Percentiles rank a stretch among this genome's conserved stretches.
These are phyloP conservation scores for Microctenopoma stevenorrisi DNA, from an alignment of 2,797 vertebrate genomes.

Conservation along the genomic window DNA sequence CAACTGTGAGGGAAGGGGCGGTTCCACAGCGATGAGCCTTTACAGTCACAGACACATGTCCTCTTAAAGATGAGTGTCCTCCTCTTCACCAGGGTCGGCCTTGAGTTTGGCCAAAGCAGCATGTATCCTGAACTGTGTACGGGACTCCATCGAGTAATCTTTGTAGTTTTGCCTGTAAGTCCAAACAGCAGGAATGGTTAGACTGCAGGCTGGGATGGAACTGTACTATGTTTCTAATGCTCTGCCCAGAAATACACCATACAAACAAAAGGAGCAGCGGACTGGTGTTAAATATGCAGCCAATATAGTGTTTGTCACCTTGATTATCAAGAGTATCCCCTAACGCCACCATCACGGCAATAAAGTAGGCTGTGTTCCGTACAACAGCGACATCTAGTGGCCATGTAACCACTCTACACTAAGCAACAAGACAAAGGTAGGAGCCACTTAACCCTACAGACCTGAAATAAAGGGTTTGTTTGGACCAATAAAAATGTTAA, in stretches of 20 bases:
- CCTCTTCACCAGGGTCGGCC: constrained; percentile 78
- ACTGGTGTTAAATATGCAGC: not conserved
- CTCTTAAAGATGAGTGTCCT: constrained; percentile 74
- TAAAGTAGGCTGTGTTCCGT: not conserved
- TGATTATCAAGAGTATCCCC: not conserved
- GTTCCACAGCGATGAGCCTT: not conserved
- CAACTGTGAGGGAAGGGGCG: not conserved
- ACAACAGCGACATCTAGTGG: constrained; percentile 50
- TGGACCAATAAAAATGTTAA: not conserved
- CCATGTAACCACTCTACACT: not conserved
- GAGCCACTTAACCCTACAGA: not conserved
- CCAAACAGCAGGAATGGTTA: not conserved
- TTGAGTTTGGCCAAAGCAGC: constrained; percentile 88
- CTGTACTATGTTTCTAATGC: not conserved
- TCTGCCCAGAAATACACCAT: no score
- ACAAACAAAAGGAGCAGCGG: not conserved
- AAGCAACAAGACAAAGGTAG: not conserved
- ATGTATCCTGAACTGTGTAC: constrained; percentile 88
- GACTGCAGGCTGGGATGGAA: no score
- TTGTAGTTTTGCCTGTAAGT: constrained; percentile 85
- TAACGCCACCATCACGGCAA: no score
- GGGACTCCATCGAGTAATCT: constrained; percentile 90
- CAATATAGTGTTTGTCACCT: not conserved
- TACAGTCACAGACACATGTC: not conserved
- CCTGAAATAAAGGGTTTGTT: not conserved